Evolutionary conservation across 2,797 vertebrate species (phyloP).

Genomic region (Echiichthys vipera): DNA sequence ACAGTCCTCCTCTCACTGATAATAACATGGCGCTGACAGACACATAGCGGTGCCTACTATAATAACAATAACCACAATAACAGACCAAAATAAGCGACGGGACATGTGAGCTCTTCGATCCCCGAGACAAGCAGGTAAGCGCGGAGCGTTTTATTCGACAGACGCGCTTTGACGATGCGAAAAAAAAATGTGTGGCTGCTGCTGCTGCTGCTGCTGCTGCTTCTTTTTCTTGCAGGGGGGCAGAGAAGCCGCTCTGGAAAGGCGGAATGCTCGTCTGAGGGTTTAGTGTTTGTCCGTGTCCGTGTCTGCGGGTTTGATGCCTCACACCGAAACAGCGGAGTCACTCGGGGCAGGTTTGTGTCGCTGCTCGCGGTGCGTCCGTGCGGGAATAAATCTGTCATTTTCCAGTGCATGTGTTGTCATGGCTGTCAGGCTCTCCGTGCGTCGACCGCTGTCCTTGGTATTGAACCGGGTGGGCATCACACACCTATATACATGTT

Average conservation of each 20-base stretch:
- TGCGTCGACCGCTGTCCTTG: conserved; percentile 84
- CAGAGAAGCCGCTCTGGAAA: conserved; percentile 46
- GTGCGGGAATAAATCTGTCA: conserved; percentile 61
- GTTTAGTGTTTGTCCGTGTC: conserved; percentile 33
- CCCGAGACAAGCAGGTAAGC: conserved; percentile 78
- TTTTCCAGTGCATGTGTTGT: conserved; percentile 70
- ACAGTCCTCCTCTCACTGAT: conserved; percentile 71
- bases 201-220: too few relatives aligned
- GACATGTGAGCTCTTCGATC: conserved; percentile 83
- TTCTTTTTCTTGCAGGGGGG: conserved; percentile 51
- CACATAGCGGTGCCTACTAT: conserved; percentile 79
- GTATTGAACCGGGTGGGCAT: conserved; percentile 81
- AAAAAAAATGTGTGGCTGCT: conserved; percentile 38
- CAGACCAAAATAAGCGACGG: conserved; percentile 63
- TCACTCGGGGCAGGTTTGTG: conserved; percentile 56
- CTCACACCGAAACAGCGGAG: conserved; percentile 58
- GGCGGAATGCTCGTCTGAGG: conserved; percentile 52
- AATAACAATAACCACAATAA: conserved; percentile 40
- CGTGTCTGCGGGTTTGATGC: conserved; percentile 11
- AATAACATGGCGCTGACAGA: conserved; percentile 87
- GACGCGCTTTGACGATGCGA: conserved; percentile 25
- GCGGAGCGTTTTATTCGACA: conserved; percentile 26
- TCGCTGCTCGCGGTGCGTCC: conserved; percentile 52
- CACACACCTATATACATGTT: conserved; percentile 51
- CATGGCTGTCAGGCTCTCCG: conserved; percentile 74